A percentile compares a stretch with the other conserved stretches of the same genome.
phyloP scores from a whole-genome alignment of 2,888 invertebrate species.

The Tipula vernalis region DNA sequence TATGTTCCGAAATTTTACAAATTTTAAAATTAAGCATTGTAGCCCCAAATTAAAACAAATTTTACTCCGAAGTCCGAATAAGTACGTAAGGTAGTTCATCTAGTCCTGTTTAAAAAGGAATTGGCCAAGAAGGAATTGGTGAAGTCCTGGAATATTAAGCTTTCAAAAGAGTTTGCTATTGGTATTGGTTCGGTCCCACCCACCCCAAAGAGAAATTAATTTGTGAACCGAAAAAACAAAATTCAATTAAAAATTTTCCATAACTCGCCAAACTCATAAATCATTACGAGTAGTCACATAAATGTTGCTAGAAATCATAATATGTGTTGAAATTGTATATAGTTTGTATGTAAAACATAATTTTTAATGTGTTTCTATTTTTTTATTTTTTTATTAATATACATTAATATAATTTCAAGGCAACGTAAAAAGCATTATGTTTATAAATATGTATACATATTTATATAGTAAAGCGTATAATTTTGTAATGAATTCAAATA shows the following conservation, averaged over 20 bases:
- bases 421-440: not conserved
- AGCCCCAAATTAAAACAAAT: no score
- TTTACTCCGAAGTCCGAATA: no score
- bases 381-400: not conserved
- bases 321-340: not conserved
- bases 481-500: not conserved
- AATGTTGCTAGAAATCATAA: not conserved
- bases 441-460: not conserved
- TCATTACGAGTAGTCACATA: not conserved
- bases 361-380: not conserved
- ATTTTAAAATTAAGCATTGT: no score
- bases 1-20: no score
- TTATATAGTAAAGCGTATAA: not conserved
- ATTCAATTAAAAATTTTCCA: not conserved
- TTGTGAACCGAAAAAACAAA: not conserved
- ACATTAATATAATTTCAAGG: not conserved
- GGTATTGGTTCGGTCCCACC: not conserved
- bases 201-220: not conserved
- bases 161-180: no score
- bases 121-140: no score
- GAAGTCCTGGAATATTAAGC: no score
- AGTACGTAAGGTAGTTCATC: no score
- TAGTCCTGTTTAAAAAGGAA: no score
- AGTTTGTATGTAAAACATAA: not conserved
- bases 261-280: not conserved